These are phyloP conservation scores for Melospiza melodia DNA, from an alignment of 2,113 vertebrate species.

Conservation along the genomic window DNA sequence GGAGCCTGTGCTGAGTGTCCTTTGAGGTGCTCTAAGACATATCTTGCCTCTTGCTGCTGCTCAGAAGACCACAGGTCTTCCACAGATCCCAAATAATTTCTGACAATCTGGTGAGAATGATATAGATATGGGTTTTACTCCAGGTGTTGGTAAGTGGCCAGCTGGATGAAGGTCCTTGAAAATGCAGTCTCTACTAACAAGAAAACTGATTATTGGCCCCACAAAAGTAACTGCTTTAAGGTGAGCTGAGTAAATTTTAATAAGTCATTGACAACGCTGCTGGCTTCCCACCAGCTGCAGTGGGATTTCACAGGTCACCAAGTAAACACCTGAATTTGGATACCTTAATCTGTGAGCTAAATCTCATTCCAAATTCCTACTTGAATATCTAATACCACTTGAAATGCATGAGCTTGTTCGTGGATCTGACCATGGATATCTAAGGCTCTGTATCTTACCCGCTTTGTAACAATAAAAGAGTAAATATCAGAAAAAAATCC, in stretches of 20 bases:
- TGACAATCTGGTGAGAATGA: background rate
- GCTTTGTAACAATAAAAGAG: conserved; percentile 21
- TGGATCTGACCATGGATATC: background rate
- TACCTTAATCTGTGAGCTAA: background rate
- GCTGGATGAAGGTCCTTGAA: background rate
- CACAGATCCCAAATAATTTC: background rate
- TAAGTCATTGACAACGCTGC: background rate
- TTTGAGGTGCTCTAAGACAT: background rate
- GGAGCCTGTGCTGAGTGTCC: background rate
- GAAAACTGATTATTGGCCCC: background rate
- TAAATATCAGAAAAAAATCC: conserved; percentile 21
- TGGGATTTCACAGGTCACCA: background rate
- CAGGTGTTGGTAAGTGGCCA: background rate
- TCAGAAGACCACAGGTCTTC: background rate
- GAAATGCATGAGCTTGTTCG: background rate
- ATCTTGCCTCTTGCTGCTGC: background rate
- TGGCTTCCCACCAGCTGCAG: background rate
- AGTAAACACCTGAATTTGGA: background rate
- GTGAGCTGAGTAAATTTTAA: background rate
- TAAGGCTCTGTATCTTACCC: background rate
- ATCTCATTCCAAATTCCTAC: conserved; percentile 17
- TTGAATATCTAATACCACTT: conserved; percentile 34
- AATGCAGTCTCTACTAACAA: background rate
- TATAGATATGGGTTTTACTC: background rate
- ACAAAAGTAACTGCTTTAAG: background rate